These are phyloP conservation scores for Dicerorhinus sumatrensis DNA, from an alignment of 2,113 vertebrate species.

Conservation along the genomic window DNA sequence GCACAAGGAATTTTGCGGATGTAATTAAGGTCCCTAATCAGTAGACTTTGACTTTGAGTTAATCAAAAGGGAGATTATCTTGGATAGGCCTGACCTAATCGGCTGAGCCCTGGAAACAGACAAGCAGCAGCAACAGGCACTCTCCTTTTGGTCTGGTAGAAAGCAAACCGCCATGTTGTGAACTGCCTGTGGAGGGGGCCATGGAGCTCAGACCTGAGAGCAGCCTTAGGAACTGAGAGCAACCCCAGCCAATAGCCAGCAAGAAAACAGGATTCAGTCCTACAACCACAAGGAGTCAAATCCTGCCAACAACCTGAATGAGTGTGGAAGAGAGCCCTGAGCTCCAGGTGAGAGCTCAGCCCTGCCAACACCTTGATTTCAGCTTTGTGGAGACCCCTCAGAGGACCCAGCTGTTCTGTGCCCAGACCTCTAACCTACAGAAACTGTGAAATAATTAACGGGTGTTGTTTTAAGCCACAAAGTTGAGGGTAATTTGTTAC, in stretches of 20 bases:
- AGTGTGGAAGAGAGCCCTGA: background rate
- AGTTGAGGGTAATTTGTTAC: background rate
- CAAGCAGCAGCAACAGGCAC: background rate
- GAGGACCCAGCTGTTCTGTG: background rate
- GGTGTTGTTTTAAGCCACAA: background rate
- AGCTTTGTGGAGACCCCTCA: background rate
- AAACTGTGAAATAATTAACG: background rate
- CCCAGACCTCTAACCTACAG: background rate
- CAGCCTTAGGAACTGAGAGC: background rate
- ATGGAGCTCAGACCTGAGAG: background rate
- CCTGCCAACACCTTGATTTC: background rate
- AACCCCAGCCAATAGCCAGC: background rate
- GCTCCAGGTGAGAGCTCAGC: background rate
- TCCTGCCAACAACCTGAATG: background rate
- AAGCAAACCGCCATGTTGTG: background rate
- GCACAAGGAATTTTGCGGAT: background rate
- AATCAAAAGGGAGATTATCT: conserved; percentile 22
- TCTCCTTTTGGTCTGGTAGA: background rate
- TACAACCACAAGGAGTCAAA: background rate
- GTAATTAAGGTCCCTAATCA: conserved; percentile 46
- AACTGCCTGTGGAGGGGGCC: background rate
- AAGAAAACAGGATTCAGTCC: background rate
- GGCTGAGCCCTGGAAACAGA: background rate
- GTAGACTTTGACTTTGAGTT: conserved; percentile 13
- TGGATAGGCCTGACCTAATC: conserved; percentile 5